Percentiles rank a stretch among this genome's conserved stretches.
Evolutionary conservation across 2,888 invertebrate species (phyloP).

Genomic region (Folsomia candida): DNA sequence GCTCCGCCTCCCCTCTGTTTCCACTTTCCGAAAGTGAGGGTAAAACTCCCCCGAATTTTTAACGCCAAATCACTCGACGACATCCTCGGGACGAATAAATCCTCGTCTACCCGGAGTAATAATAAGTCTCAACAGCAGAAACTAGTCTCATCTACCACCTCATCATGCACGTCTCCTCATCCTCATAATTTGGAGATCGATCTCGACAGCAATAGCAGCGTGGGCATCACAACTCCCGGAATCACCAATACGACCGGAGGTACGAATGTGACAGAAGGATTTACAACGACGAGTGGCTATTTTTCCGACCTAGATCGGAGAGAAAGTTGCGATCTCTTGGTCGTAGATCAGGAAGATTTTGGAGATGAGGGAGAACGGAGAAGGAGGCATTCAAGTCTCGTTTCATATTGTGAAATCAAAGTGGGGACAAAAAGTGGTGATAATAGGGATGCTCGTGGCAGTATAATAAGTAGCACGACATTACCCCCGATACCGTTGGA

Average conservation of each 20-base stretch:
- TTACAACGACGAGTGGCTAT: not conserved
- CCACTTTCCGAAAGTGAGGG: slow-evolving; percentile 5
- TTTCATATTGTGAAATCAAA: not conserved
- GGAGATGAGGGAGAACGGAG: not conserved
- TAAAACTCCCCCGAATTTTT: slow-evolving; percentile 47
- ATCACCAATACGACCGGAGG: not conserved
- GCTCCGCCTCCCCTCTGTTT: not conserved
- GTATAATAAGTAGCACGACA: too few species aligned
- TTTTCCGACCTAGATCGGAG: not conserved
- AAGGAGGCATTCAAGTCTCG: not conserved
- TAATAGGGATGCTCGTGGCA: too few species aligned
- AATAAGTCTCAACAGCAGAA: not conserved
- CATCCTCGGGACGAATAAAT: slow-evolving; percentile 38
- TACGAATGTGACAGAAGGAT: not conserved
- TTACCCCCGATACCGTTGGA: too few species aligned
- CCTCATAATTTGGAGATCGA: slow-evolving; percentile 11
- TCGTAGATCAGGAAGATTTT: not conserved
- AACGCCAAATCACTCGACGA: slow-evolving; percentile 50
- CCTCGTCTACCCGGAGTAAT: not conserved
- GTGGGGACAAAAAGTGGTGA: not conserved
- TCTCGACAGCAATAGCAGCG: slow-evolving; percentile 27
- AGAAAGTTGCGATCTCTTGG: not conserved
- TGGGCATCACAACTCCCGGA: slow-evolving; percentile 13
- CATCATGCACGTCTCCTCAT: slow-evolving; percentile 16
- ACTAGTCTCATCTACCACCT: slow-evolving; percentile 7